Conservation (phyloP, 2,888 invertebrate genomes). For the Strigamia transsilvanica region DNA sequence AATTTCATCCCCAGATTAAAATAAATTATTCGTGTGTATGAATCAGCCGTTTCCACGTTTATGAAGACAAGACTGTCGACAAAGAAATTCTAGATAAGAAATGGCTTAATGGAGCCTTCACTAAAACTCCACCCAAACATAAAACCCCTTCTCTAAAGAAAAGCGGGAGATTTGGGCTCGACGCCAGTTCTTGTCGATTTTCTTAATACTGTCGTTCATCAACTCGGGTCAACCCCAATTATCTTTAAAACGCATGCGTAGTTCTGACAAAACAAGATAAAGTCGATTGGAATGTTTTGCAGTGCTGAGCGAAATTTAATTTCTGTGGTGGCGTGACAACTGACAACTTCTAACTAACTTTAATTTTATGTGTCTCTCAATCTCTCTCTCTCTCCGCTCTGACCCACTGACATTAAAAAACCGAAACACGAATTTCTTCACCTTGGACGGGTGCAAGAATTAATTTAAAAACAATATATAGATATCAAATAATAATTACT, state of each 20-base stretch:
- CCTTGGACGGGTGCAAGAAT: neutral
- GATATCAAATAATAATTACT: neutral
- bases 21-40: neutral
- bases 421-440: neutral
- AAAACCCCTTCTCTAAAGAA: neutral
- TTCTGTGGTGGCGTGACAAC: slow-evolving; percentile 10
- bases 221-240: slow-evolving; percentile 17
- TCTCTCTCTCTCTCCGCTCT: slow-evolving; percentile 27
- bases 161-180: neutral
- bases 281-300: slow-evolving; percentile 37
- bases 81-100: slow-evolving; percentile 24
- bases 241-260: neutral
- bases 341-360: neutral
- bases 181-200: neutral
- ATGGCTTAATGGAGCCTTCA: neutral
- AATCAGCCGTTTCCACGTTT: neutral
- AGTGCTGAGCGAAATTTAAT: neutral
- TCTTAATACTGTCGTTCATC: neutral
- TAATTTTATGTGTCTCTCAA: neutral
- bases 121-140: slow-evolving; percentile 17
- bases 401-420: slow-evolving; percentile 33
- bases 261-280: neutral
- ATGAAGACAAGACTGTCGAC: slow-evolving; percentile 4
- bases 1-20: neutral
- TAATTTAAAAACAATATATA: neutral